phyloP scores from a whole-genome alignment of 2,888 invertebrate species.

The Lingula anatina region DNA sequence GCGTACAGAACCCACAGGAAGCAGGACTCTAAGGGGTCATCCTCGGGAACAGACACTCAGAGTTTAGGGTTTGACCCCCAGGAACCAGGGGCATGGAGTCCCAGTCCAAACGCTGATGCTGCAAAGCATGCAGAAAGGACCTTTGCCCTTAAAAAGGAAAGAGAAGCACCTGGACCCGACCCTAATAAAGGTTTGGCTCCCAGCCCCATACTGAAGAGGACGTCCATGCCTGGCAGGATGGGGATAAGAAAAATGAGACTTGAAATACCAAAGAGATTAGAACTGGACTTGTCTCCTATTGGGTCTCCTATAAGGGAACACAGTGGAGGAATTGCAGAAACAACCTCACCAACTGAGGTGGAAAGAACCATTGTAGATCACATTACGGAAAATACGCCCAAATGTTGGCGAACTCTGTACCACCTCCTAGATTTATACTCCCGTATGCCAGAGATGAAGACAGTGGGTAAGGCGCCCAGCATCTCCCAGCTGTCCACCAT shows the following conservation, averaged over 20 bases:
- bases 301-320: no score
- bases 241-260: background rate
- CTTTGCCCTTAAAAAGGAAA: no score
- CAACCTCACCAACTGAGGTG: constrained; percentile 45
- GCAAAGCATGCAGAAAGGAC: no score
- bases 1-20: constrained; percentile 44
- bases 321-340: no score
- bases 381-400: constrained; percentile 59
- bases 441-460: constrained; percentile 91
- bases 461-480: constrained; percentile 64
- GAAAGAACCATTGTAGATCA: constrained; percentile 50
- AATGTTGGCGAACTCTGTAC: constrained; percentile 93
- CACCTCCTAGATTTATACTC: constrained; percentile 87
- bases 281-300: no score
- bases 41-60: constrained; percentile 41
- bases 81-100: background rate
- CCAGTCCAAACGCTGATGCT: background rate
- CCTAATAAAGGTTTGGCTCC: no score
- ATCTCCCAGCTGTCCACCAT: constrained; percentile 55
- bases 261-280: background rate
- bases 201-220: background rate
- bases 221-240: background rate
- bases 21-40: constrained; percentile 45
- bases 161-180: no score
- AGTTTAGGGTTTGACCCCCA: background rate